Base-by-base conservation (phyloP, 2,888 invertebrate species). In the Luffia ferchaultella region DNA sequence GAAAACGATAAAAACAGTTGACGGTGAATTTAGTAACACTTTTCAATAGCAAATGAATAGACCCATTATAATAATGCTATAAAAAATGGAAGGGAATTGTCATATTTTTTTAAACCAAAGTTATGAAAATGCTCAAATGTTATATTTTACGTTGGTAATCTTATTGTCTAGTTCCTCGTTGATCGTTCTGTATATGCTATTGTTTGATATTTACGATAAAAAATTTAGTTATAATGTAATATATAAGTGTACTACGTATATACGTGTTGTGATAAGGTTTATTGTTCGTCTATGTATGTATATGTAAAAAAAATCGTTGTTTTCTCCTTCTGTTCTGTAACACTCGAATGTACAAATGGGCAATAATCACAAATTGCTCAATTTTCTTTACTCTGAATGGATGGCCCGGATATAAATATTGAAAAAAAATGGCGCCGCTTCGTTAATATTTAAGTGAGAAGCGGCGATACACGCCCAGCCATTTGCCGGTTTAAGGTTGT, bases 101-200 rank as follows among this genome's bases (percentile, higher is more conserved):
- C 9, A 20, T 77, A 77, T 78, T 80, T 79, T 78, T 78, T 78
- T 76, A 77, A 68, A 71, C 65, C 68, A 75, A 71, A 75, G 73
- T 73, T 77, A 74, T 69, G 64, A 58, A 75, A 68, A 78, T 80
- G 82, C 82, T 83, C 82, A 82, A n/a, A 82, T 20, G 16, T 43
- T 76, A 70, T 73, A 70, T 72, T 72, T 80, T 80, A 71, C 68
- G 79, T 82, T 78, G 70, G 61, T 77, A 75, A 76, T 75, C 69
- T 78, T 76, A 72, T 77, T 74, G 64, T 67, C 65, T 76, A 67
- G 70, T 74, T 77, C 64, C 70, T 79, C 70, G 73, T 76, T 77
- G 62, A 68, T 70, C 65, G 66, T 74, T 74, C 67, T 67, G 58
- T 63, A 63, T 62, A 60, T 60, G 65, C 17, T 42, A n/a, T 17